Conservation (phyloP, 2,888 invertebrate species). For the Sarcophaga caerulescens region DNA sequence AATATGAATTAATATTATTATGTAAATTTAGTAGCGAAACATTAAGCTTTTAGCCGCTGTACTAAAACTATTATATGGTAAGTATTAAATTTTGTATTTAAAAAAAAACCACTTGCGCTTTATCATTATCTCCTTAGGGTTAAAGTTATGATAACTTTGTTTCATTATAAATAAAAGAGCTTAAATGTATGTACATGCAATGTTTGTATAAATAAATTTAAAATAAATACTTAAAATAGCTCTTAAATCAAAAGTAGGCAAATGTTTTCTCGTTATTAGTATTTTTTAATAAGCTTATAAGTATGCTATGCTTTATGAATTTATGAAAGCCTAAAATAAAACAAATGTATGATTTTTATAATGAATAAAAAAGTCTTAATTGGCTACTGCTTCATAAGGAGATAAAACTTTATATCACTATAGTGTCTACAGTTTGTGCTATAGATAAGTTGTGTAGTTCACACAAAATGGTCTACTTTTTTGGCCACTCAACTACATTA, state of each 20-base stretch:
- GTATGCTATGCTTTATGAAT: neutral
- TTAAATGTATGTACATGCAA: constrained; percentile 21
- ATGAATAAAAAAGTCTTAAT: too few relatives aligned
- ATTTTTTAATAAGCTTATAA: neutral
- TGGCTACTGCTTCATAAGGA: too few relatives aligned
- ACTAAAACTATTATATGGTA: constrained; percentile 19
- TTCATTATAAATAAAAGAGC: neutral
- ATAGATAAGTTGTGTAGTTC: too few relatives aligned
- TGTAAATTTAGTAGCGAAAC: constrained; percentile 52
- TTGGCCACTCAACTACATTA: too few relatives aligned
- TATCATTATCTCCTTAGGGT: constrained; percentile 11
- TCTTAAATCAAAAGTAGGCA: constrained; percentile 2
- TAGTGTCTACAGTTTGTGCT: too few relatives aligned
- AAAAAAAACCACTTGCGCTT: constrained; percentile 64
- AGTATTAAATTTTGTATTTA: too few relatives aligned
- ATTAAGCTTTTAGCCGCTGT: constrained; percentile 5
- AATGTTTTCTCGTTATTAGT: neutral
- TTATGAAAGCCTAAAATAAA: neutral
- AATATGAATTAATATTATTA: constrained; percentile 60
- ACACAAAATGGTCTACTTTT: too few relatives aligned
- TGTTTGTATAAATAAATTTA: neutral
- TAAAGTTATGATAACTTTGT: constrained; percentile 1
- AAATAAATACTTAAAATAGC: neutral
- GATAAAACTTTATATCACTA: too few relatives aligned
- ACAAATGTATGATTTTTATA: too few relatives aligned